Evolutionary conservation across 2,888 invertebrate genomes (phyloP).

Genomic region (Diogma glabrata): DNA sequence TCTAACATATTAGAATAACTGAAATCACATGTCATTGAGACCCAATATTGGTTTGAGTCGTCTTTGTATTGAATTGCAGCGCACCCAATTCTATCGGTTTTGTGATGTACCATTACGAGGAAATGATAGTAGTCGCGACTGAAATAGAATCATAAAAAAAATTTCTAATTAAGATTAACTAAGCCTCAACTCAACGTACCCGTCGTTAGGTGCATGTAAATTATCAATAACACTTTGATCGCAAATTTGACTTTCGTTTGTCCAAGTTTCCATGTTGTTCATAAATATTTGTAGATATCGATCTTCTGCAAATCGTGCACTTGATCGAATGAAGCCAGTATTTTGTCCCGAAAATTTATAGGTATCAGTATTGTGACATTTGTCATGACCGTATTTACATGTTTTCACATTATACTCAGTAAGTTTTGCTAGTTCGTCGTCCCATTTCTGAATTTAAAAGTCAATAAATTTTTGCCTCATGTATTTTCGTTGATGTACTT

Average conservation of each 20-base stretch:
- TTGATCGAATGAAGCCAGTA: background rate
- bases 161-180: no score
- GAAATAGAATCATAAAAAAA: no score
- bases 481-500: no score
- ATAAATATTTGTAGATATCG: background rate
- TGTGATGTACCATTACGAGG: background rate
- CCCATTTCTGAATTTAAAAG: background rate
- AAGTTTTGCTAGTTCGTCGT: background rate
- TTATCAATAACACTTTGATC: background rate
- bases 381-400: background rate
- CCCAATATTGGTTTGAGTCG: no score
- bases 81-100: background rate
- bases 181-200: no score
- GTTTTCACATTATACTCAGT: background rate
- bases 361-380: constrained; percentile 1
- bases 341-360: background rate
- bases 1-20: background rate
- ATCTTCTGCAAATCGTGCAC: background rate
- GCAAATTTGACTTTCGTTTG: background rate
- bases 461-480: no score
- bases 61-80: background rate
- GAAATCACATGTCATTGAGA: background rate
- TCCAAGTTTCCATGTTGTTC: background rate
- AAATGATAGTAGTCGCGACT: no score
- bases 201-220: background rate